These are phyloP conservation scores for Enoplosus armatus DNA, from an alignment of 2,797 vertebrate genomes.

Conservation along the genomic window DNA sequence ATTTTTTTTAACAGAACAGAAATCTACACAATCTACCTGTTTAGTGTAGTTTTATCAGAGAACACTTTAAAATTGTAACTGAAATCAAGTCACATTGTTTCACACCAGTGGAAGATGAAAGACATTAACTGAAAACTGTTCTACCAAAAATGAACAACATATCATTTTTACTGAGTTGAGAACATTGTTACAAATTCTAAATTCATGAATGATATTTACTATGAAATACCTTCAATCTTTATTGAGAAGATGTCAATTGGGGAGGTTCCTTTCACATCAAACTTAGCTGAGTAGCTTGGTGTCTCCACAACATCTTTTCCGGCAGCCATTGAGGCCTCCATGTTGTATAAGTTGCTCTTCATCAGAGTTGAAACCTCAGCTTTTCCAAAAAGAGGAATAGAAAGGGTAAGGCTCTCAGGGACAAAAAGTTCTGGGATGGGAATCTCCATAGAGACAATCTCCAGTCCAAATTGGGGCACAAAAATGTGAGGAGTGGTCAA, in stretches of 20 bases:
- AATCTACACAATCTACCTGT: slow-evolving; percentile 48
- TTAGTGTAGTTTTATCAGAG: too few relatives aligned
- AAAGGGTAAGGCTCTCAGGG: slow-evolving; percentile 85
- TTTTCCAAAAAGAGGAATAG: slow-evolving; percentile 87
- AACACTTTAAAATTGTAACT: not conserved
- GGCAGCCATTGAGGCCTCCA: slow-evolving; percentile 85
- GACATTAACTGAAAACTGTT: not conserved
- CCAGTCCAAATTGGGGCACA: slow-evolving; percentile 86
- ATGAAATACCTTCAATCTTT: slow-evolving; percentile 86
- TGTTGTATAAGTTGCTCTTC: slow-evolving; percentile 92
- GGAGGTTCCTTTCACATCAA: slow-evolving; percentile 85
- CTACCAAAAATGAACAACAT: not conserved
- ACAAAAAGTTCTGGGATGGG: slow-evolving; percentile 87
- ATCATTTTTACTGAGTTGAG: not conserved
- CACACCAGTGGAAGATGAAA: slow-evolving; percentile 32
- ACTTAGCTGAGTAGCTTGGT: slow-evolving; percentile 82
- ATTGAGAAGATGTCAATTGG: slow-evolving; percentile 89
- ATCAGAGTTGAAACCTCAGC: slow-evolving; percentile 88
- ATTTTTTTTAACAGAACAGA: not conserved
- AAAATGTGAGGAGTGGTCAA: slow-evolving; percentile 86
- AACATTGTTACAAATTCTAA: not conserved
- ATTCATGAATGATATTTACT: not conserved
- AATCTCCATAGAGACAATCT: slow-evolving; percentile 84
- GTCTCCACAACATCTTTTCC: slow-evolving; percentile 86
- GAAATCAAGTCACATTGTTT: not conserved